Base-by-base conservation (phyloP, 1,140 invertebrate species). In the Bombus superbus region DNA sequence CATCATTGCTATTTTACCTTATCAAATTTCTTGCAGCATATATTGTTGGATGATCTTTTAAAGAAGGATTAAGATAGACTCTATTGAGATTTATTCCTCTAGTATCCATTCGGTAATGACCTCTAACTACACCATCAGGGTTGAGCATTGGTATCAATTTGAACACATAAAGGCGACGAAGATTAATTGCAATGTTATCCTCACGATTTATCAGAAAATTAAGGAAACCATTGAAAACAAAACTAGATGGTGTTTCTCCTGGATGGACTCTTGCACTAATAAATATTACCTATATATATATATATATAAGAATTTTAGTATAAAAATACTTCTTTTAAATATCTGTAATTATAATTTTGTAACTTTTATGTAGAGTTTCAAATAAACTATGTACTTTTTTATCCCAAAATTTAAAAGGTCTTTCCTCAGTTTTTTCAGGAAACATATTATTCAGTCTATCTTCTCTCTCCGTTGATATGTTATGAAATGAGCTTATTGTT, bases 101-200 rank as follows among this genome's bases (percentile, higher is more conserved):
- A 1, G 97, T 97, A 94, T 99, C 98, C 64, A 98, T 98, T 59
- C 98, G 95, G 94, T 99, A 99, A 94, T 98, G 98, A 10, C 98
- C 98, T 75, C 96, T 95, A n/a, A 97, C 97, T 2, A 99, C 98
- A 13, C 98, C 98, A 94, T 99, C 98, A 3, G 98, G 98, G 95
- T 99, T 99, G 73, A 99, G 95, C 96, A 99, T 98, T 4, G 98
- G 98, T 83, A 99, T 97, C 88, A 99, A 95, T 95, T 99, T 99
- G 95, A 99, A 99, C 75, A 99, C 98, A 92, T 98, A 98, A 66
- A 97, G 93, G 89, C 97, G 97, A 66, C 98, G 96, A 25, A 99
- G 94, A 89, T 96, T 95, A 80, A 96, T 94, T 25, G 97, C 98
- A 47, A 98, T 97, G 91, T 94, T 96, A 93, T 98, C 98, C 76